phyloP scores from a whole-genome alignment of 1,140 invertebrate species.

The Zophobas morio region DNA sequence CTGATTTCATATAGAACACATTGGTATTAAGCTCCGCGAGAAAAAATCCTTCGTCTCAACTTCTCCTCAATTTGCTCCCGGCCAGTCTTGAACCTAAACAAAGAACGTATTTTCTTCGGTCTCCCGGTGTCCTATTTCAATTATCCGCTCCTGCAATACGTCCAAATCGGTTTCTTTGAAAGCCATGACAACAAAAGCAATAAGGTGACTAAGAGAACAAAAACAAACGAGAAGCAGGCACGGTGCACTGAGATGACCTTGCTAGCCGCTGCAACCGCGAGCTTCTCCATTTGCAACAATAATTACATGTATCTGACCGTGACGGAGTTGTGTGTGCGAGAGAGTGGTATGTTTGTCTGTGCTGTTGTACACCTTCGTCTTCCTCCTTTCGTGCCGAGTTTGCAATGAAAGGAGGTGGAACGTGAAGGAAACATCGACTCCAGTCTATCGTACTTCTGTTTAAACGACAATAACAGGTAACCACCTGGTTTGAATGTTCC shows the following conservation, averaged over 20 bases:
- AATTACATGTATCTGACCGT: conserved; percentile 40
- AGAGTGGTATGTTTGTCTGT: conserved; percentile 31
- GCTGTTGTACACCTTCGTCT: conserved; percentile 6
- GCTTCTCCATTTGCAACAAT: conserved; percentile 38
- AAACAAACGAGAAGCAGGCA: conserved; percentile 16
- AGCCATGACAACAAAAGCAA: conserved; percentile 7
- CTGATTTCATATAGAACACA: background rate
- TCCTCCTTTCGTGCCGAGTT: conserved; percentile 23
- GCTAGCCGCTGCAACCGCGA: conserved; percentile 31
- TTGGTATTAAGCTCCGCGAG: background rate
- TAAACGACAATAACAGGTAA: conserved; percentile 11
- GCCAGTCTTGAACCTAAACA: background rate
- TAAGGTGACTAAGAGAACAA: background rate
- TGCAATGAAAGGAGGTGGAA: conserved; percentile 12
- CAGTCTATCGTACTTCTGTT: conserved; percentile 1
- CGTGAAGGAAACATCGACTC: background rate
- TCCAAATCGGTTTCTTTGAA: background rate
- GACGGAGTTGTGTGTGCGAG: conserved; percentile 24
- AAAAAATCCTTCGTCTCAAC: conserved; percentile 8
- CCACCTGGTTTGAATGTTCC: conserved; percentile 17
- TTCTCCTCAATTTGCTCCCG: too few relatives aligned
- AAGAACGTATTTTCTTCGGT: background rate
- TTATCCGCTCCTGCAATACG: background rate
- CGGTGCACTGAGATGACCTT: conserved; percentile 41
- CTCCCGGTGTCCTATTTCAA: background rate